Evolutionary conservation across 2,888 invertebrate species (phyloP), one percentile per base, ranked within the genome.

Genomic region (Drosophila rubida): DNA sequence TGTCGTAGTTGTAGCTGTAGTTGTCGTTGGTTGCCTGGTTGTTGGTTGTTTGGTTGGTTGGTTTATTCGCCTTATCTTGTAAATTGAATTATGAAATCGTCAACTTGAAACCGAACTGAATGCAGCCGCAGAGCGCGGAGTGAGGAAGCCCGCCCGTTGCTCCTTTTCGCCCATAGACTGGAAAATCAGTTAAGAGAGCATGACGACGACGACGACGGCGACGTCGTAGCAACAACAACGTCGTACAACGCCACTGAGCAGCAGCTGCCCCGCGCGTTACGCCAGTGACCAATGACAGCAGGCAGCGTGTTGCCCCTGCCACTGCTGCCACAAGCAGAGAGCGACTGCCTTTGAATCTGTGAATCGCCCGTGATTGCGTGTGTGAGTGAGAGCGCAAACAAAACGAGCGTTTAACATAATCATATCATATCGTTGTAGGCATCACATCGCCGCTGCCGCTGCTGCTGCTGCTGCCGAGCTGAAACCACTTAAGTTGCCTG

Each of bases 61-160:
- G 66, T 63, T 74, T 75, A 76, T 75, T 66, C 46, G 64, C 19
- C 83, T 90, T 89, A 90, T 89, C 90, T 89, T 80, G 87, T 90
- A 90, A 85, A 90, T 90, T 90, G 89, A 90, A 90, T 90, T 89
- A 90, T 90, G 89, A 90, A 89, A 89, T 90, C 90, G 85, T 89
- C 88, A 88, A 90, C 82, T 89, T 78, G 84, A 88, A 88, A 75
- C 88, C 74, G 72, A 89, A 75, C 89, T 82, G 83, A 88, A 87
- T 84, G 69, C 78, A 75, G 82, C 50, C 49, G 37, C 16, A 64
- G 61, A 39, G 54, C 49, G 59, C 37, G 22, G 32, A n/a, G 32
- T 5, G 32, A 11, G n/a, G 32, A 44, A 46, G 45, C 41, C 63
- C 57, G 73, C 27, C 50, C 63, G 84, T 69, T 88, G 82, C 84